Evolutionary conservation across 2,888 invertebrate genomes (phyloP).

Genomic region (Ormyrus pomaceus): DNA sequence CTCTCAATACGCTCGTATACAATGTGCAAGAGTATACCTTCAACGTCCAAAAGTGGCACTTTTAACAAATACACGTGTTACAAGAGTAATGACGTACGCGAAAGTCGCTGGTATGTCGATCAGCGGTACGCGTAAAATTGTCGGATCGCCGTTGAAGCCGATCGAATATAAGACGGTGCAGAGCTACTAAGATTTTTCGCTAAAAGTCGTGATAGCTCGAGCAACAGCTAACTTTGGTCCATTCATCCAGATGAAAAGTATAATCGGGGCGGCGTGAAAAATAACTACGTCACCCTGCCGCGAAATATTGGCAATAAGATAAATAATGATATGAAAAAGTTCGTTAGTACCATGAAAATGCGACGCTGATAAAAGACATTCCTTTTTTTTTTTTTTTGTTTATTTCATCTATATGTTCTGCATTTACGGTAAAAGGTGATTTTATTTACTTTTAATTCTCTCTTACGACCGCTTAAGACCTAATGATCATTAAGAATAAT

Average conservation of each 20-base stretch:
- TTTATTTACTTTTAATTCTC: slow-evolving; percentile 50
- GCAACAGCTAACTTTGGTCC: slow-evolving; percentile 59
- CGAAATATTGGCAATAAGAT: slow-evolving; percentile 41
- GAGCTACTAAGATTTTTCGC: slow-evolving; percentile 13
- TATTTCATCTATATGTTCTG: slow-evolving; percentile 45
- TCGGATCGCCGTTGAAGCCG: slow-evolving; percentile 6
- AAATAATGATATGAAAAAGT: slow-evolving; percentile 55
- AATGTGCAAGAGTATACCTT: slow-evolving; percentile 32
- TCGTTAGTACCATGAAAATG: slow-evolving; percentile 54
- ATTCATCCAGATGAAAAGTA: slow-evolving; percentile 51
- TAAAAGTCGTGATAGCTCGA: slow-evolving; percentile 48
- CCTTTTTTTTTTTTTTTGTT: slow-evolving; percentile 24
- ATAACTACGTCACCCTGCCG: slow-evolving; percentile 44
- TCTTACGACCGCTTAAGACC: slow-evolving; percentile 51
- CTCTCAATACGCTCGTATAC: slow-evolving; percentile 29
- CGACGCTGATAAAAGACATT: slow-evolving; percentile 51
- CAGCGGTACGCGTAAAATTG: slow-evolving; percentile 8
- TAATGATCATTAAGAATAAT: slow-evolving; percentile 56
- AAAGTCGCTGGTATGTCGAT: slow-evolving; percentile 4
- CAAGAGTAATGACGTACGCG: not conserved
- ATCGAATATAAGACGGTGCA: slow-evolving; percentile 28
- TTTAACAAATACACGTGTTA: not conserved
- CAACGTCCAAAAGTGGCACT: slow-evolving; percentile 37
- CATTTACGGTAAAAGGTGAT: slow-evolving; percentile 43
- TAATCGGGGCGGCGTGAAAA: slow-evolving; percentile 39